Conservation (phyloP, 2,113 vertebrate species). For the Pantherophis guttatus region DNA sequence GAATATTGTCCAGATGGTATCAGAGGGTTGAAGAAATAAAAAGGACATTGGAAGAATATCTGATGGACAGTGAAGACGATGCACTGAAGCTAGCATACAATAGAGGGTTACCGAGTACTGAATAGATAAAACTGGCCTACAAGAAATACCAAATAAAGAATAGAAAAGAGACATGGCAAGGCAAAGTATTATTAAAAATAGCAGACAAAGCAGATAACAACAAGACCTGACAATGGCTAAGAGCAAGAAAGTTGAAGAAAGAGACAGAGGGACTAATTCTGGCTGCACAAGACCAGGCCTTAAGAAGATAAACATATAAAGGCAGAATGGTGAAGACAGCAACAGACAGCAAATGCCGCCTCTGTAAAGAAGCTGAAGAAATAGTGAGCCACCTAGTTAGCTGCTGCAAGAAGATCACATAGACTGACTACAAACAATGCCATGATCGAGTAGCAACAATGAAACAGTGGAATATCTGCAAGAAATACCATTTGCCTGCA, state of each 20-base stretch:
- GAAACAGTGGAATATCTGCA: neutral
- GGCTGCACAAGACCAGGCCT: neutral
- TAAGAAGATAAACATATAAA: neutral
- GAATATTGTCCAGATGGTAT: neutral
- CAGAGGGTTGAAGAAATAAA: neutral
- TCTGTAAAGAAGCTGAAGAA: neutral
- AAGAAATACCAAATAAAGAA: neutral
- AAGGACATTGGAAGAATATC: neutral
- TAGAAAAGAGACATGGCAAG: neutral
- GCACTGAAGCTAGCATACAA: neutral
- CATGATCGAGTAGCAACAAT: neutral
- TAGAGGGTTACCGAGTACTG: neutral
- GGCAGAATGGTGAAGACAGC: neutral
- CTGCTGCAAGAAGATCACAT: neutral
- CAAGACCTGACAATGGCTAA: neutral
- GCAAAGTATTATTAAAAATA: neutral
- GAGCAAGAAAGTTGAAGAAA: neutral
- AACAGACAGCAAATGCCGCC: neutral
- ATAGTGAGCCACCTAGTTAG: neutral
- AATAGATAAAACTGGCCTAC: neutral
- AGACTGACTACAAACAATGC: neutral
- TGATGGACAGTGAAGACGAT: neutral
- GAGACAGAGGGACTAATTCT: neutral
- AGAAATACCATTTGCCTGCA: neutral
- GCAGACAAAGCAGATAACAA: neutral